A percentile compares a stretch with the other conserved stretches of the same genome.
Conservation (phyloP, 2,888 invertebrate genomes). For the Fragum sueziense region DNA sequence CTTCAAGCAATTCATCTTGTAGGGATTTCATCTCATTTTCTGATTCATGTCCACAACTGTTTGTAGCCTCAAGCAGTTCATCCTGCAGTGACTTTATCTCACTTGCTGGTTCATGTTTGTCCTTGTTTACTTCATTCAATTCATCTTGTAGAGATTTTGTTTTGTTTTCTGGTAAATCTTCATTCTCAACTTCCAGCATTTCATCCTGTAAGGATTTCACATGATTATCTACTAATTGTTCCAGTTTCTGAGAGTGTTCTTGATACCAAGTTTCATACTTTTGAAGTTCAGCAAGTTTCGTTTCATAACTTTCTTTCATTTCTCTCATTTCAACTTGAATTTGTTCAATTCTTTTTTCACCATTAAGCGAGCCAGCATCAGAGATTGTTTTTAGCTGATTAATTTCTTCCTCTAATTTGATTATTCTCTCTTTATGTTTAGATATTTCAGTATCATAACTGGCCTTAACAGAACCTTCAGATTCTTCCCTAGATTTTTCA, state of each 20-base stretch:
- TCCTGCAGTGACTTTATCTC: too few species aligned
- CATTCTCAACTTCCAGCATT: neutral
- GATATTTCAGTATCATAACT: neutral
- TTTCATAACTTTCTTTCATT: neutral
- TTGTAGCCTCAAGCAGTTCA: too few species aligned
- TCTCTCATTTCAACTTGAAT: slow-evolving; percentile 12
- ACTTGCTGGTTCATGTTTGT: too few species aligned
- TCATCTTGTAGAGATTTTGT: too few species aligned
- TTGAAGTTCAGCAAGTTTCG: neutral
- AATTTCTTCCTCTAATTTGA: neutral
- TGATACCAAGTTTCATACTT: neutral
- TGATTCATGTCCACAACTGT: too few species aligned
- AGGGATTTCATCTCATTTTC: too few species aligned
- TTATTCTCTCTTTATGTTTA: neutral
- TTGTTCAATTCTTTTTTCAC: neutral
- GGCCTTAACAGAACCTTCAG: neutral
- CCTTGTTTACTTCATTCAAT: too few species aligned
- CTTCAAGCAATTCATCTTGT: too few species aligned
- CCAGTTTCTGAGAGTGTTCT: neutral
- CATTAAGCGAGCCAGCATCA: neutral
- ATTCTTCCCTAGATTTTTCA: neutral
- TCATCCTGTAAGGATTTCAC: neutral
- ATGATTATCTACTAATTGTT: neutral
- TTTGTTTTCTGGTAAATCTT: too few species aligned
- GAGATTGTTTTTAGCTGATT: neutral